phyloP scores from a whole-genome alignment of 2,797 vertebrate genomes.

The Botia kubotai region DNA sequence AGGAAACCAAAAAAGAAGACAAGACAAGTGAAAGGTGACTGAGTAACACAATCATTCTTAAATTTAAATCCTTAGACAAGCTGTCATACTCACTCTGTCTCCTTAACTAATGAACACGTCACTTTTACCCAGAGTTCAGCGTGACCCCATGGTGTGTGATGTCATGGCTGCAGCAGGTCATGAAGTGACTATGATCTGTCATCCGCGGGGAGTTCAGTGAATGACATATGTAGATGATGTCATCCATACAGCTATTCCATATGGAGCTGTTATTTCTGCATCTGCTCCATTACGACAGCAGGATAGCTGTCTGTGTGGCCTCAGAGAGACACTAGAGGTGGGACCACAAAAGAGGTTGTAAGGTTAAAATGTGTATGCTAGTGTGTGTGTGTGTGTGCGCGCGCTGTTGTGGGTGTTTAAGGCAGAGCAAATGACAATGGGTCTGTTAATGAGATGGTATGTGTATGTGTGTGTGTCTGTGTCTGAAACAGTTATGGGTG shows the following conservation, averaged over 20 bases:
- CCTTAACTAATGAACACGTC: background rate
- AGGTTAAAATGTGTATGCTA: slow-evolving; percentile 17
- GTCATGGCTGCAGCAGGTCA: slow-evolving; percentile 33
- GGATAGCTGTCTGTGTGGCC: slow-evolving; percentile 29
- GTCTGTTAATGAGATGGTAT: slow-evolving; percentile 13
- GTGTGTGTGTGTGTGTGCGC: slow-evolving; percentile 32
- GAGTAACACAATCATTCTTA: background rate
- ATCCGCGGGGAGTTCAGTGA: slow-evolving; percentile 5
- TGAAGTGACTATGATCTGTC: slow-evolving; percentile 23
- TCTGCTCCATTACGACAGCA: slow-evolving; percentile 11
- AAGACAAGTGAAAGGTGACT: slow-evolving; percentile 4
- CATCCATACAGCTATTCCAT: slow-evolving; percentile 40
- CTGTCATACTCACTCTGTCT: background rate
- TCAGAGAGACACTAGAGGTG: slow-evolving; percentile 29
- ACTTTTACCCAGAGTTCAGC: slow-evolving; percentile 12
- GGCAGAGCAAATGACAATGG: slow-evolving; percentile 27
- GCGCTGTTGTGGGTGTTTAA: background rate
- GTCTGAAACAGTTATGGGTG: slow-evolving; percentile 26
- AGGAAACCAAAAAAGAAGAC: slow-evolving; percentile 12
- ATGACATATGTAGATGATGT: slow-evolving; percentile 41
- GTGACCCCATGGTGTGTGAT: slow-evolving; percentile 21
- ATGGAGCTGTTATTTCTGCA: slow-evolving; percentile 37
- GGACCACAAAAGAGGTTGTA: slow-evolving; percentile 21
- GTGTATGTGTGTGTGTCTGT: slow-evolving; percentile 33
- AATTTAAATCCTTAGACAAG: background rate